These are phyloP conservation scores for Odontamblyopus lacepedii DNA, from an alignment of 2,797 vertebrate species.

Conservation along the genomic window DNA sequence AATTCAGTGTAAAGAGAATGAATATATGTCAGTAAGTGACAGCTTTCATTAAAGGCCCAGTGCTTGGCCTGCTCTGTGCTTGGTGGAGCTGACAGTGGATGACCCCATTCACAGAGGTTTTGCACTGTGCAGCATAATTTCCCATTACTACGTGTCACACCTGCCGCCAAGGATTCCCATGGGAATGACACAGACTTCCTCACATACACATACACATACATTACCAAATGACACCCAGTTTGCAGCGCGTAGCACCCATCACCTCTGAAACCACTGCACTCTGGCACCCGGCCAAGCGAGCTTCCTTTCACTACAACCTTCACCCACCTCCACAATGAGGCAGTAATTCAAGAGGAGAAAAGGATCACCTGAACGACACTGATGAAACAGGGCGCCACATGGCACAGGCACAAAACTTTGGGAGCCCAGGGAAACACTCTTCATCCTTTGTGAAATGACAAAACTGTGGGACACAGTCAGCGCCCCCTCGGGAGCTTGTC, in stretches of 20 bases:
- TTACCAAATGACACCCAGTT: conserved; percentile 51
- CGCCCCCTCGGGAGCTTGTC: conserved; percentile 43
- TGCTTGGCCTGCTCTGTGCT: conserved; percentile 59
- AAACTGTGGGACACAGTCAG: conserved; percentile 58
- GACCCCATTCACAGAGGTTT: conserved; percentile 73
- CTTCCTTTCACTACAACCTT: conserved; percentile 71
- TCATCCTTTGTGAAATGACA: conserved; percentile 72
- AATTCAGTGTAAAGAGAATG: conserved; percentile 46
- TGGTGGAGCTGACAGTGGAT: conserved; percentile 71
- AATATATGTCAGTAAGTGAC: conserved; percentile 68
- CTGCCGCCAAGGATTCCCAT: conserved; percentile 71
- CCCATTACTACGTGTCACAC: conserved; percentile 80
- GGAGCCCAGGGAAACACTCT: conserved; percentile 59
- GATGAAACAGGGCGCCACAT: conserved; percentile 66
- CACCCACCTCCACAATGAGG: conserved; percentile 68
- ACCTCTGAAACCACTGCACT: conserved; percentile 58
- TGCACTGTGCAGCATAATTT: conserved; percentile 78
- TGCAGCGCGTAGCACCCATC: conserved; percentile 63
- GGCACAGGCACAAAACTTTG: conserved; percentile 66
- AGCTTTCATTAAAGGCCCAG: conserved; percentile 73
- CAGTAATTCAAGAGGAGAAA: conserved; percentile 73
- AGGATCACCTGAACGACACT: conserved; percentile 70
- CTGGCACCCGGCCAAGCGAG: conserved; percentile 67
- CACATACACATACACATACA: conserved; percentile 24
- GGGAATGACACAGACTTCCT: conserved; percentile 49